Base-by-base conservation (phyloP, 2,888 invertebrate genomes). In the Pycnomerus fuliginosus region DNA sequence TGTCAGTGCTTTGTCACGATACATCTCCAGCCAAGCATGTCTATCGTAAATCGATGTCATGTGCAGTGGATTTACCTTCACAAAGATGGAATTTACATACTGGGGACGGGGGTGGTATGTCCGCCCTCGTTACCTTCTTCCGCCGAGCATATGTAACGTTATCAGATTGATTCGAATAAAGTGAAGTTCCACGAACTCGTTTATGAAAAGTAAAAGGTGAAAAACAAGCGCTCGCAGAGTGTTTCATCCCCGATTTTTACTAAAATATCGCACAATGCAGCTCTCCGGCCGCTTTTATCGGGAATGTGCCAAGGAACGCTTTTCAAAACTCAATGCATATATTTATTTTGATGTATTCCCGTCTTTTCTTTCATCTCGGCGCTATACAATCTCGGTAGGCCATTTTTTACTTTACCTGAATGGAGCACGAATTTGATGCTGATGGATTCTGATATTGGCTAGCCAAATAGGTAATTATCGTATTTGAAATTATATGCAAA, bases 11-110 rank as follows among this genome's bases (percentile, higher is more conserved):
- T 12, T 41, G 29, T 43, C 42, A 43, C 42, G 30, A 36, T 43
- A 12, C 22, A 36, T 22, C 31, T 42, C 33, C 34, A 35, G 12
- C 17, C 29, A 23, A 35, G 42, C 42, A 36, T 43, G 36, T 35
- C 23, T 40, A 44, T 47, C 47, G 44, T 36, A 40, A 50, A 50
- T 50, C 50, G 50, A 50, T 44, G 50, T 50, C 50, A 41, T 41
- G 44, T 50, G 25, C 32, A 37, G 37, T 36, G 37, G 41, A 45
- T 38, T 31, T 45, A 45, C 42, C 29, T 38, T 8, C 41, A 37
- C 36, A 45, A 42, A 49, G 49, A 27, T 16, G 12, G 45, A 31
- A 46, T 50, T 50, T 46, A 36, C 50, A 45, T 46, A 46, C 25
- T n/a, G 39, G 32, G 25, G 31, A 32, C 13, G 32, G 25, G 24